Conservation (phyloP, 2,113 vertebrate species). For the Speoplatyrhinus poulsoni region DNA sequence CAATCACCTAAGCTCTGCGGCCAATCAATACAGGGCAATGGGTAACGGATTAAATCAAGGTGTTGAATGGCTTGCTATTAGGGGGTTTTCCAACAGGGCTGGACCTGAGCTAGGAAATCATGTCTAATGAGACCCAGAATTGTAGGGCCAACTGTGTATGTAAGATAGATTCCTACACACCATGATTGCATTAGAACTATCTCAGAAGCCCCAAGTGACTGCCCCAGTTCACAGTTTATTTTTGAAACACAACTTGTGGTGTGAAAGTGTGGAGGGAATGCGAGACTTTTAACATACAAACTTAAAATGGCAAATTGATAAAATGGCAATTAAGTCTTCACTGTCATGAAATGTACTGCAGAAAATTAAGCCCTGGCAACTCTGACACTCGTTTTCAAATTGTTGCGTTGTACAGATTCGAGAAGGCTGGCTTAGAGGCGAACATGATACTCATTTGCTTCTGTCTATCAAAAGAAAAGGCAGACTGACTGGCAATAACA, state of each 20-base stretch:
- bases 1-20: slow-evolving; percentile 5
- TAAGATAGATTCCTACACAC: neutral
- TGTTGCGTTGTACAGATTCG: slow-evolving; percentile 29
- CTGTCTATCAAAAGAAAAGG: slow-evolving; percentile 62
- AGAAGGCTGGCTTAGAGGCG: slow-evolving; percentile 47
- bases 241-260: too few relatives aligned
- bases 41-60: slow-evolving; percentile 31
- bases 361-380: slow-evolving; percentile 42
- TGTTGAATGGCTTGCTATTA: slow-evolving; percentile 22
- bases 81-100: slow-evolving; percentile 24
- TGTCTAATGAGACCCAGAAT: slow-evolving; percentile 2
- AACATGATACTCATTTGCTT: slow-evolving; percentile 74
- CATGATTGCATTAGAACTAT: too few relatives aligned
- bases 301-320: neutral
- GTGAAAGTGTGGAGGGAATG: too few relatives aligned
- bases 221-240: too few relatives aligned
- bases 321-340: slow-evolving; percentile 51
- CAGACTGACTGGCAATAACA: slow-evolving; percentile 14
- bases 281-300: too few relatives aligned
- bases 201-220: too few relatives aligned
- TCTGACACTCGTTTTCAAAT: slow-evolving; percentile 32
- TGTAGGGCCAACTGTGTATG: neutral
- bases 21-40: slow-evolving; percentile 40
- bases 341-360: slow-evolving; percentile 49
- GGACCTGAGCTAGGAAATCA: neutral